Percentiles rank a stretch among this genome's conserved stretches.
These are phyloP conservation scores for Valencia hispanica DNA, from an alignment of 2,797 vertebrate species.

Conservation along the genomic window DNA sequence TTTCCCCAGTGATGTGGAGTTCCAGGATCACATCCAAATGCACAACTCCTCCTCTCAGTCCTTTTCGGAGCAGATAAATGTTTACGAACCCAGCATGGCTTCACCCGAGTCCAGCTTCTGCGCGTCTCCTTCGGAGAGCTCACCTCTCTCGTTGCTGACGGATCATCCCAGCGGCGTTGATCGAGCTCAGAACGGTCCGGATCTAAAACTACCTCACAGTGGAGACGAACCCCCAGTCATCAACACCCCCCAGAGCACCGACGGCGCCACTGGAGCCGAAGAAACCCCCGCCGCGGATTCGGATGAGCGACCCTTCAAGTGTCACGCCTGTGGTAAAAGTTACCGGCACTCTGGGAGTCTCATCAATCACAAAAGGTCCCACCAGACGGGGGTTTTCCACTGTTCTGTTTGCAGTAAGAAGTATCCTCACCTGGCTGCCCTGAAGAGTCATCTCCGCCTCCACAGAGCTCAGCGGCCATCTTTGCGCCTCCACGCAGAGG, in stretches of 20 bases:
- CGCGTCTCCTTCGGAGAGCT: conserved; percentile 64
- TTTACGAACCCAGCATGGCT: conserved; percentile 76
- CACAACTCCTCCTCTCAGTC: conserved; percentile 82
- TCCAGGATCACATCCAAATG: conserved; percentile 84
- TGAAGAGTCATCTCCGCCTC: conserved; percentile 90
- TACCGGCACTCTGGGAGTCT: conserved; percentile 93
- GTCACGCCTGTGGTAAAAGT: conserved; percentile 86
- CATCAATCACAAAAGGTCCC: conserved; percentile 92
- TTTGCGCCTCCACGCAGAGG: conserved; percentile 64
- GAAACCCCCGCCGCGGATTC: conserved; percentile 58
- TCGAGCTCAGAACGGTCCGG: conserved; percentile 58
- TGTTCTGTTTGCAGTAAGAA: conserved; percentile 89
- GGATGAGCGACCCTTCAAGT: conserved; percentile 86
- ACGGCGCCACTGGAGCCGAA: conserved; percentile 53
- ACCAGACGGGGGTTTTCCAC: conserved; percentile 88
- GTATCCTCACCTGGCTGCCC: conserved; percentile 88
- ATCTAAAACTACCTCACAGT: conserved; percentile 64
- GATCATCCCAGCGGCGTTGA: conserved; percentile 71
- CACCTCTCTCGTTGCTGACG: conserved; percentile 66
- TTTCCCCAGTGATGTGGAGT: conserved; percentile 80
- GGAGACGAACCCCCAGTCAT: conserved; percentile 75
- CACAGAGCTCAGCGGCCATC: conserved; percentile 82
- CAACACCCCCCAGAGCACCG: conserved; percentile 49
- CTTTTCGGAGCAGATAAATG: conserved; percentile 72
- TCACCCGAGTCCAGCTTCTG: neutral